These are phyloP conservation scores for Mormyrops boulengeri DNA, from an alignment of 2,797 vertebrate genomes.

Conservation along the genomic window DNA sequence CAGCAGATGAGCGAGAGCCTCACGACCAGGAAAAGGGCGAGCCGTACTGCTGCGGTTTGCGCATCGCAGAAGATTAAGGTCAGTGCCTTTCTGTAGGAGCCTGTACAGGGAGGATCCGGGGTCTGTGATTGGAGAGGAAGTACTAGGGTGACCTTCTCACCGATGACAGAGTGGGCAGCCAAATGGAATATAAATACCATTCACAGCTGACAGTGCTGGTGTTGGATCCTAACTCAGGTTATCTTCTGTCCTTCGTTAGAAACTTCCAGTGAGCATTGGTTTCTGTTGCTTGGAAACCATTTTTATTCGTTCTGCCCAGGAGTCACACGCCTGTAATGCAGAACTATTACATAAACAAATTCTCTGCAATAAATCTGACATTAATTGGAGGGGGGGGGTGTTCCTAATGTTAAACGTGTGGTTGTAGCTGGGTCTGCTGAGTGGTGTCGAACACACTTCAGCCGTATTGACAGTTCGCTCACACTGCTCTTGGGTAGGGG, in stretches of 20 bases:
- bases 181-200: neutral
- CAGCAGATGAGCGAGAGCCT: constrained; percentile 47
- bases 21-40: constrained; percentile 49
- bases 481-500: neutral
- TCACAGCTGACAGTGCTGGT: neutral
- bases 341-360: neutral
- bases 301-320: neutral
- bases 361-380: neutral
- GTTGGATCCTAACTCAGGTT: neutral
- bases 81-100: constrained; percentile 28
- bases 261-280: neutral
- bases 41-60: constrained; percentile 53
- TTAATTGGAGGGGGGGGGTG: neutral
- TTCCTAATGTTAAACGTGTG: neutral
- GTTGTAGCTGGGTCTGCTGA: neutral
- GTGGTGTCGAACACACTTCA: neutral
- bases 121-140: neutral
- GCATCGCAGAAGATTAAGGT: constrained; percentile 66
- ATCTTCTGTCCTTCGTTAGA: neutral
- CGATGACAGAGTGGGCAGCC: neutral
- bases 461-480: neutral
- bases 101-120: neutral
- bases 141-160: neutral
- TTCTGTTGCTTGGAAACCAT: constrained; percentile 2
- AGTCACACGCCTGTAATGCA: neutral